A percentile compares a stretch with the other conserved stretches of the same genome.
Evolutionary conservation across 2,113 vertebrate genomes (phyloP).

Genomic region (Megalops atlanticus): DNA sequence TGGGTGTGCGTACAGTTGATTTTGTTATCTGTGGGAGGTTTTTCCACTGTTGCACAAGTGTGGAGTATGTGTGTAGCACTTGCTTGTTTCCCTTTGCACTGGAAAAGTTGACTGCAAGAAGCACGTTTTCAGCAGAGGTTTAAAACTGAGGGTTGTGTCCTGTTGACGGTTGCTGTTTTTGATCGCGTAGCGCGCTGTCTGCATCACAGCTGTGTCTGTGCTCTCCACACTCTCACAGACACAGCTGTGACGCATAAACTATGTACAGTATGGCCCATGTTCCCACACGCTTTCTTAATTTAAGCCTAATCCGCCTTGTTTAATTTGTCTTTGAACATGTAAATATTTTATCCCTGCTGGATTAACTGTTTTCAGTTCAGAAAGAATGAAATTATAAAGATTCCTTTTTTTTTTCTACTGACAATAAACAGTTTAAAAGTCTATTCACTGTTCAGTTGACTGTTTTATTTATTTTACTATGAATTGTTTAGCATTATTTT

Average conservation of each 20-base stretch:
- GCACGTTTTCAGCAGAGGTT: too few species aligned
- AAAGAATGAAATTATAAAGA: background rate
- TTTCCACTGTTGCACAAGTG: background rate
- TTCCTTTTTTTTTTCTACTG: background rate
- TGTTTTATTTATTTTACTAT: background rate
- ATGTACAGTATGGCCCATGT: too few species aligned
- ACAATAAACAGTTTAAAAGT: background rate
- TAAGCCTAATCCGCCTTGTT: too few species aligned
- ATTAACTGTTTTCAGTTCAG: background rate
- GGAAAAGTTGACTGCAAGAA: background rate
- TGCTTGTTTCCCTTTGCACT: background rate
- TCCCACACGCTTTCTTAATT: too few species aligned
- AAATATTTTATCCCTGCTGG: background rate
- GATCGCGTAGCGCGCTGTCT: background rate
- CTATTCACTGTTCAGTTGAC: background rate
- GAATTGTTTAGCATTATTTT: background rate
- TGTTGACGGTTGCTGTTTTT: background rate
- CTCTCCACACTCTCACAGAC: too few species aligned
- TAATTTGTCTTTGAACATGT: background rate
- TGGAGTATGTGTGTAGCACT: background rate
- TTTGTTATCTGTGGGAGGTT: background rate
- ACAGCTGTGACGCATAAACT: too few species aligned
- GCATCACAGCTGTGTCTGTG: background rate
- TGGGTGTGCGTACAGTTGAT: too few species aligned
- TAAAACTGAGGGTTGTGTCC: constrained; percentile 5